Conservation (phyloP, 1,140 invertebrate genomes). For the Hermetia illucens region DNA sequence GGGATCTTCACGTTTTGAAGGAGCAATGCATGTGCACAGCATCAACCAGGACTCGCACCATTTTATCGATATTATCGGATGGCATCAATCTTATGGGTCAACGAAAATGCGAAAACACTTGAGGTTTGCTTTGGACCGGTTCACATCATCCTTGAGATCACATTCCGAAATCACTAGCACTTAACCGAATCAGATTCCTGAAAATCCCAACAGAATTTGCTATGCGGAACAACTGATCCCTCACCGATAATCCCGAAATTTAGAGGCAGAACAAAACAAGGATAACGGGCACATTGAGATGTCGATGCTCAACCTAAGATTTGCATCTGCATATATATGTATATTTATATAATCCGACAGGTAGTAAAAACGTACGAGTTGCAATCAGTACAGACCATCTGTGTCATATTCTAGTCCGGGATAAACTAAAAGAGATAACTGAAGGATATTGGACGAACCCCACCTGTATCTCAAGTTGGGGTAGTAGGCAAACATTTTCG, state of each 20-base stretch:
- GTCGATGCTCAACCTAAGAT: neutral
- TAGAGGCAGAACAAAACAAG: neutral
- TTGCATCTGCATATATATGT: too few relatives aligned
- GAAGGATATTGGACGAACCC: conserved; percentile 4
- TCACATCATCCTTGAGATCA: too few relatives aligned
- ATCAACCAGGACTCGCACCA: too few relatives aligned
- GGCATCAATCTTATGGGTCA: too few relatives aligned
- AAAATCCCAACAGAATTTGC: neutral
- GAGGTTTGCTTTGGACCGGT: too few relatives aligned
- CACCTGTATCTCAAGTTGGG: neutral
- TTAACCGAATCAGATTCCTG: neutral
- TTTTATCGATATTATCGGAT: too few relatives aligned
- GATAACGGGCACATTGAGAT: neutral
- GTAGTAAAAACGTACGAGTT: neutral
- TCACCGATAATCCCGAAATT: neutral
- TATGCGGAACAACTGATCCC: too few relatives aligned
- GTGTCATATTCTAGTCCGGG: conserved; percentile 4
- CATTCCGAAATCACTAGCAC: neutral
- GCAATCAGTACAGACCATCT: conserved; percentile 1
- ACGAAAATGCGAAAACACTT: too few relatives aligned
- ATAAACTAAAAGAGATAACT: conserved; percentile 3
- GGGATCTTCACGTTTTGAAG: too few relatives aligned
- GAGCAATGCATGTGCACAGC: too few relatives aligned
- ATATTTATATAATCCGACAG: conserved; percentile 4
- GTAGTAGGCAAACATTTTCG: too few relatives aligned